Evolutionary conservation across 2,113 vertebrate species (phyloP), one percentile per base, ranked within the genome.

Genomic region (Coregonus clupeaformis): DNA sequence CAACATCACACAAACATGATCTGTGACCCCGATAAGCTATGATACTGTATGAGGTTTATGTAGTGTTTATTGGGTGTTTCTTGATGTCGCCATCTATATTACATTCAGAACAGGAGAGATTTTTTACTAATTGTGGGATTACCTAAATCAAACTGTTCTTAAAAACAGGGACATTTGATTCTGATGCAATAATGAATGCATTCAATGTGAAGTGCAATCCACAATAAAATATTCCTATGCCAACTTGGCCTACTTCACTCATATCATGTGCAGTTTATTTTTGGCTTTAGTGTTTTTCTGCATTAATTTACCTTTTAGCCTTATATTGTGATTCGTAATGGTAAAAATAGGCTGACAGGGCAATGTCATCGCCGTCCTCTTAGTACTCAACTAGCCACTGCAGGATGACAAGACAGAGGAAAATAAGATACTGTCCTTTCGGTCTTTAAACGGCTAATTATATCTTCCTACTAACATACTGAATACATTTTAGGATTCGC

Each of bases 401-500:
- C 57, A 45, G 67, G 60, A 69, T 65, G 32, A 73, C 25, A 60
- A 55, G 27, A 45, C 63, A 2, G 60, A 64, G 65, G 62, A 68
- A 69, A 69, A 18, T 52, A 52, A 52, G 5, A 60, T 22, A 59
- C 57, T 22, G 57, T 60, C 57, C n/a, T 22, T 60, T n/a, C n/a
- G 11, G 13, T 6, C 69, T 49, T 74, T 75, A 47, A 70, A 68
- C 67, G 80, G 66, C 80, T 85, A 85, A 87, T 87, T 87, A 84
- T 77, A 87, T 81, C 80, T 79, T 73, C 71, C 68, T 74, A 79
- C 73, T 59, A 65, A 76, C 74, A 72, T 67, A 60, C 80, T 73
- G 81, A 84, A 83, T 84, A 82, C 72, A 83, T 84, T 85, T 82
- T 84, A 74, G 57, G 86, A 77, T 85, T 84, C 81, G 79, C 77